A percentile compares a stretch with the other conserved stretches of the same genome.
Evolutionary conservation across 2,888 invertebrate genomes (phyloP).

Genomic region (Trachelus iudaicus): DNA sequence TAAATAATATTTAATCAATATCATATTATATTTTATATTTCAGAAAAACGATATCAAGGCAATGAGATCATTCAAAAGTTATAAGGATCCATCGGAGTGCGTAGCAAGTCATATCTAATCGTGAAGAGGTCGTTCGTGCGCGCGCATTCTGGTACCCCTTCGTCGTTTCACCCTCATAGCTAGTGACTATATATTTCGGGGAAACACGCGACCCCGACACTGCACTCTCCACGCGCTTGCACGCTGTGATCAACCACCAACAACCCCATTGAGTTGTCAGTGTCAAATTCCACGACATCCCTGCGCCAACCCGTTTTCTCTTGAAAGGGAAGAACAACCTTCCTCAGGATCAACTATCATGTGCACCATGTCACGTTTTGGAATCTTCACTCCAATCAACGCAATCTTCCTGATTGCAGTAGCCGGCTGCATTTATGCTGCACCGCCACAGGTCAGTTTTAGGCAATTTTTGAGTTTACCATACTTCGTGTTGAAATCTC

Average conservation of each 20-base stretch:
- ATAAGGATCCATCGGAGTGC: conserved; percentile 10
- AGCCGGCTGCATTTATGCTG: conserved; percentile 27
- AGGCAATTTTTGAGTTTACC: not conserved
- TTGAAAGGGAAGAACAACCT: not conserved
- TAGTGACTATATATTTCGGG: conserved; percentile 49
- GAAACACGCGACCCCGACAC: conserved; percentile 43
- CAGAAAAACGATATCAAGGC: not conserved
- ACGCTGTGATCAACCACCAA: conserved; percentile 18
- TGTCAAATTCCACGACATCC: not conserved
- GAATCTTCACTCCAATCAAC: conserved; percentile 9
- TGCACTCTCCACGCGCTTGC: conserved; percentile 33
- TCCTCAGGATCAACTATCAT: not conserved
- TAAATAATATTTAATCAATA: too few species aligned
- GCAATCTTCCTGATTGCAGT: conserved; percentile 27
- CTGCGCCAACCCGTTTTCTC: not conserved
- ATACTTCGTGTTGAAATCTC: not conserved
- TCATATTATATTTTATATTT: too few species aligned
- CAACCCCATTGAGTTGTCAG: not conserved
- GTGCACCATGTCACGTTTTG: not conserved
- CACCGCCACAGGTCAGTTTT: conserved; percentile 35
- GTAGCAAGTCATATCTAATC: conserved; percentile 15
- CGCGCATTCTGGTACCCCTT: conserved; percentile 16
- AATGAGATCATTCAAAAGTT: conserved; percentile 7
- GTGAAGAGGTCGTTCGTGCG: conserved; percentile 25
- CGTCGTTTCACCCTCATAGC: conserved; percentile 17